Base-by-base conservation (phyloP, 2,888 invertebrate genomes). In the Notocelia uddmanniana region DNA sequence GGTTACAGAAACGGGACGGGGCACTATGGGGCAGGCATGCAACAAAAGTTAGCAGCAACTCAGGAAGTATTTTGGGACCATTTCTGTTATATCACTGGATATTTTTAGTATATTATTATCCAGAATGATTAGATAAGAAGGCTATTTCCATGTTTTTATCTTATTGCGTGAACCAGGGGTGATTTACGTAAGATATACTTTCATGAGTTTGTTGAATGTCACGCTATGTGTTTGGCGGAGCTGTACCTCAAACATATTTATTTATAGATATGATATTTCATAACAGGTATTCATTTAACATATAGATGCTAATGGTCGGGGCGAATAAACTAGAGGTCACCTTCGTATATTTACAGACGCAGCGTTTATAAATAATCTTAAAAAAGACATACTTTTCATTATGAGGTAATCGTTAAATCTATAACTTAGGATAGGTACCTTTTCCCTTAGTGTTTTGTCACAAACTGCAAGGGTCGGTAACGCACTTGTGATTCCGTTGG, bases 91-190 rank as follows among this genome's bases (percentile, higher is more conserved):
- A 15, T 41, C 59, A 54, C 45, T 41, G 52, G 26, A 23, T 71
- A 71, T 71, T 71, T 71, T 60, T 71, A 71, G 59, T 5, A 52
- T 55, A 67, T 67, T 54, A 54, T 19, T 37, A 66, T 59, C 48
- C 68, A 13, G 37, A 37, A 31, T 60, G 71, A 71, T 71, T 71
- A 71, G 71, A 66, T 71, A 71, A 66, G 9, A 13, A 8, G 3
- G 26, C 54, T 48, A 71, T 71, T 71, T 71, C 59, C 50, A 71
- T 54, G 18, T 8, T 54, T n/a, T 69, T 69, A 69, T 63, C 69
- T 37, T 57, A 13, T 59, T 66, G 59, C 66, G 26, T 62, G 41
- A 23, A 34, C 23, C 26, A 10, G n/a, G 15, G n/a, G 19, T 34
- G 50, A 45, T 52, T 41, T 68, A 52, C 26, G n/a, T 55, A 50